Conservation (phyloP, 2,113 vertebrate genomes). For the Boulengeromyrus knoepffleri region DNA sequence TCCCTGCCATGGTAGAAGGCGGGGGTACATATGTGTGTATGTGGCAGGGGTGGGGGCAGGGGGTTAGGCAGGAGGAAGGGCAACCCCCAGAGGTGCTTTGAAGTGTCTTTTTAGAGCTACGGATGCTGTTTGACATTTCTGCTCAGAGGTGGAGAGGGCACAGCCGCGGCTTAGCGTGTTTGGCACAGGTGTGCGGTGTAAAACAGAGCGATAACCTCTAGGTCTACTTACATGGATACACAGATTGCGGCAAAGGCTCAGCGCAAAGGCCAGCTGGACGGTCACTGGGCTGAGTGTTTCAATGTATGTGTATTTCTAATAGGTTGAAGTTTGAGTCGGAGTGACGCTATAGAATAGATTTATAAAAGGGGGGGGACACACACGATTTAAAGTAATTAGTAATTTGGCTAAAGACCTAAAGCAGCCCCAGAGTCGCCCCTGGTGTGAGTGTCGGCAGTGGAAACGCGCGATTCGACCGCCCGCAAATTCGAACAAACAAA, state of each 20-base stretch:
- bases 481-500: background rate
- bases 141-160: constrained; percentile 43
- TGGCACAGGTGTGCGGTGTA: constrained; percentile 36
- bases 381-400: background rate
- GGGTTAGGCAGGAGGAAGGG: constrained; percentile 24
- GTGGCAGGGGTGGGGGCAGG: background rate
- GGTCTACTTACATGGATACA: background rate
- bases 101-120: constrained; percentile 51
- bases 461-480: background rate
- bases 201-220: background rate
- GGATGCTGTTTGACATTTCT: constrained; percentile 52
- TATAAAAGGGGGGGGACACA: background rate
- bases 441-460: background rate
- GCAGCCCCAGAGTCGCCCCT: background rate
- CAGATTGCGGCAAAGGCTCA: background rate
- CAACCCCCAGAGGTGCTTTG: constrained; percentile 53
- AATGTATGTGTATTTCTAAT: background rate
- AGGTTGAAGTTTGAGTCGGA: background rate
- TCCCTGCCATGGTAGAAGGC: constrained; percentile 49
- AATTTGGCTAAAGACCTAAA: background rate
- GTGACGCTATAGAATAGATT: background rate
- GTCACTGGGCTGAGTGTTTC: background rate
- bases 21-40: background rate
- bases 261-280: background rate
- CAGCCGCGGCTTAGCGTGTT: constrained; percentile 42